phyloP scores from a whole-genome alignment of 2,888 invertebrate genomes.

The Physocephala rufipes region DNA sequence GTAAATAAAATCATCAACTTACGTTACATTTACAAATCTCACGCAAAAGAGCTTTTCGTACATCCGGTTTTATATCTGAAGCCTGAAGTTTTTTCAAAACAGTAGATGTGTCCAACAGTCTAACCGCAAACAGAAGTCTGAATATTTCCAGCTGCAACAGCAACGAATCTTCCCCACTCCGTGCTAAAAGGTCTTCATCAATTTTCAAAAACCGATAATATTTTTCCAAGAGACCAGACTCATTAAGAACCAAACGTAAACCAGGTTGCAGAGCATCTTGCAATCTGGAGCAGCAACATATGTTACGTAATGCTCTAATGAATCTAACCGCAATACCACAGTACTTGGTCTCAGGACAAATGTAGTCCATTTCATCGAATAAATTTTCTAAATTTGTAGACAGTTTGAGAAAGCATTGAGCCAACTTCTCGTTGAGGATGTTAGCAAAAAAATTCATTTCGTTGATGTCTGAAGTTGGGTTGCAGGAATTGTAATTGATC shows the following conservation, averaged over 20 bases:
- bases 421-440: constrained; percentile 62
- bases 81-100: constrained; percentile 50
- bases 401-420: constrained; percentile 57
- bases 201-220: constrained; percentile 53
- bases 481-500: constrained; percentile 36
- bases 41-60: constrained; percentile 53
- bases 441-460: constrained; percentile 65
- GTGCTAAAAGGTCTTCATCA: constrained; percentile 8
- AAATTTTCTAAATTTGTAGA: constrained; percentile 45
- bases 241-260: constrained; percentile 57
- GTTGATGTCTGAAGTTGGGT: constrained; percentile 41
- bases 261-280: constrained; percentile 60
- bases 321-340: constrained; percentile 59
- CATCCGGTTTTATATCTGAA: constrained; percentile 44
- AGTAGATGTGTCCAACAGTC: constrained; percentile 56
- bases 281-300: constrained; percentile 58
- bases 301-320: constrained; percentile 59
- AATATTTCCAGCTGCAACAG: constrained; percentile 57
- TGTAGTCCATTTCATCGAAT: constrained; percentile 14
- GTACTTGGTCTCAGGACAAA: constrained; percentile 49
- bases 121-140: constrained; percentile 58
- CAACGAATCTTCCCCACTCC: constrained; percentile 40
- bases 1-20: constrained; percentile 45
- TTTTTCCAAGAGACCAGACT: constrained; percentile 62
- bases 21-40: constrained; percentile 59